Conservation (phyloP, 2,888 invertebrate species). For the Polydesmus complanatus region DNA sequence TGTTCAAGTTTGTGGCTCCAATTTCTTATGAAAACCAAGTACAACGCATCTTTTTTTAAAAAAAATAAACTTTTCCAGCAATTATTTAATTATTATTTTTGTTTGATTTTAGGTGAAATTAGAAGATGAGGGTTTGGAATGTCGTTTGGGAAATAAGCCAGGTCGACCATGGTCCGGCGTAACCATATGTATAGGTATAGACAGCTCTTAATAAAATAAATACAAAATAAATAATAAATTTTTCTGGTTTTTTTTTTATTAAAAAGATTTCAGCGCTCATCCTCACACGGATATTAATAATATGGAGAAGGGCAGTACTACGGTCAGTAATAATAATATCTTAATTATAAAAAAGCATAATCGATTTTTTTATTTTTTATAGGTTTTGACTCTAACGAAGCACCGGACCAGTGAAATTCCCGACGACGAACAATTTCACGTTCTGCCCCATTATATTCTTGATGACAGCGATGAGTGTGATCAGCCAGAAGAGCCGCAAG, state of each 20-base stretch:
- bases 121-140: slow-evolving; percentile 74
- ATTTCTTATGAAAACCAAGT: slow-evolving; percentile 68
- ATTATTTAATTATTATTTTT: not conserved
- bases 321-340: slow-evolving; percentile 40
- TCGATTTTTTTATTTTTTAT: slow-evolving; percentile 10
- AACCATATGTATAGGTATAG: slow-evolving; percentile 83
- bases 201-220: too few species aligned
- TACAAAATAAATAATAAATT: too few species aligned
- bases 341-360: not conserved
- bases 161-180: slow-evolving; percentile 90
- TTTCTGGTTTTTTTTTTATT: too few species aligned
- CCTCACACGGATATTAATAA: slow-evolving; percentile 89
- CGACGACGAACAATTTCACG: slow-evolving; percentile 83
- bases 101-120: slow-evolving; percentile 53
- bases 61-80: not conserved
- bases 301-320: slow-evolving; percentile 93
- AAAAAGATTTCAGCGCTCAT: slow-evolving; percentile 96
- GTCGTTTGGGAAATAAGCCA: slow-evolving; percentile 69
- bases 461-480: slow-evolving; percentile 83
- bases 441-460: slow-evolving; percentile 77
- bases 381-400: slow-evolving; percentile 73
- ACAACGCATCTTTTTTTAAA: slow-evolving; percentile 1
- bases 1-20: slow-evolving; percentile 77
- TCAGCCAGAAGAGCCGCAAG: slow-evolving; percentile 65
- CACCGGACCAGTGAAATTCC: slow-evolving; percentile 52